phyloP scores from a whole-genome alignment of 2,113 vertebrate species.

The Aythya baeri region DNA sequence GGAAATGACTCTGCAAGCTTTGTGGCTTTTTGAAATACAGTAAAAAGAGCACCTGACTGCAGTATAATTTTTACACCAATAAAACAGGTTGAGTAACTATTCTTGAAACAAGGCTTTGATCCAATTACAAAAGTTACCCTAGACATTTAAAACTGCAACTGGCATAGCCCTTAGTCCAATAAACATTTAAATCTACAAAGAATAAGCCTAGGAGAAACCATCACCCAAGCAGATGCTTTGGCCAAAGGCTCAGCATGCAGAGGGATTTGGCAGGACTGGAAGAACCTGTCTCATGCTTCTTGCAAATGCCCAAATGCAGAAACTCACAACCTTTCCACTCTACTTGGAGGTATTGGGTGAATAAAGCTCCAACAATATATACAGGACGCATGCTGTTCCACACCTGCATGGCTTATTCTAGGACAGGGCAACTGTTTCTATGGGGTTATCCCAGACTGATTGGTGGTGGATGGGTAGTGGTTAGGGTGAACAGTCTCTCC shows the following conservation, averaged over 20 bases:
- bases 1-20: neutral
- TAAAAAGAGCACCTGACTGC: neutral
- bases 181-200: neutral
- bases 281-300: neutral
- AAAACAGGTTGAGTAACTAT: neutral
- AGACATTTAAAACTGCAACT: neutral
- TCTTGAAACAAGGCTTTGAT: neutral
- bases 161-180: neutral
- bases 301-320: neutral
- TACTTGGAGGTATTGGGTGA: neutral
- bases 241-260: neutral
- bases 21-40: neutral
- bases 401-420: neutral
- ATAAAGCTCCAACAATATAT: neutral
- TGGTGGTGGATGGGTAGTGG: rapidly evolving
- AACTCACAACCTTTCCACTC: neutral
- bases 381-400: neutral
- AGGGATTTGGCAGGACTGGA: neutral
- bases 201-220: neutral
- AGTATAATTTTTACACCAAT: neutral
- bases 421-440: neutral
- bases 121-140: neutral
- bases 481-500: neutral
- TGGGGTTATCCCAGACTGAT: neutral
- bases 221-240: neutral